Evolutionary conservation across 2,888 invertebrate genomes (phyloP).

Genomic region (Ophonus ardosiacus): DNA sequence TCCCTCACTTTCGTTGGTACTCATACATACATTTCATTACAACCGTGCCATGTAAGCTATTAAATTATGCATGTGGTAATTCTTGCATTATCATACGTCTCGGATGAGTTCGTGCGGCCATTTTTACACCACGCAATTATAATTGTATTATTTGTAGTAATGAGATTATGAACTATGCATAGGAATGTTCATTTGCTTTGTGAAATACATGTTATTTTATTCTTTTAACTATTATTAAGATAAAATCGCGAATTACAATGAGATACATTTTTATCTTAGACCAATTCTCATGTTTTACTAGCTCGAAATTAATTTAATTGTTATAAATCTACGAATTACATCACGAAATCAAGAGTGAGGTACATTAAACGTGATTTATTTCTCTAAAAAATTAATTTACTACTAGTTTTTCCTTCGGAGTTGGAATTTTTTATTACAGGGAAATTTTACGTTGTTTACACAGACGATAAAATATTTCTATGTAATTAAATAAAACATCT

Average conservation of each 20-base stretch:
- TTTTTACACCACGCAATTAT: slow-evolving; percentile 19
- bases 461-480: not conserved
- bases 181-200: slow-evolving; percentile 38
- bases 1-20: not conserved
- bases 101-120: slow-evolving; percentile 21
- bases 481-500: not conserved
- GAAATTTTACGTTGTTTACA: not conserved
- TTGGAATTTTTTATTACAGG: not conserved
- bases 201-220: slow-evolving; percentile 26
- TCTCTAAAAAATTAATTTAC: not conserved
- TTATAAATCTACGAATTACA: not conserved
- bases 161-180: slow-evolving; percentile 10
- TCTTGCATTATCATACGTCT: slow-evolving; percentile 17
- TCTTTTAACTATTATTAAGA: slow-evolving; percentile 29
- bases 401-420: not conserved
- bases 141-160: slow-evolving; percentile 40
- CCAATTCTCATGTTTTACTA: slow-evolving; percentile 30
- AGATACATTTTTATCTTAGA: slow-evolving; percentile 23
- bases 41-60: slow-evolving; percentile 12
- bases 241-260: slow-evolving; percentile 40
- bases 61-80: slow-evolving; percentile 16
- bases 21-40: not conserved
- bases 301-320: slow-evolving; percentile 21
- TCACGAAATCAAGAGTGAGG: not conserved
- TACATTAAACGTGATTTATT: slow-evolving; percentile 24